Base-by-base conservation (phyloP, 2,797 vertebrate genomes). In the Labroides dimidiatus region DNA sequence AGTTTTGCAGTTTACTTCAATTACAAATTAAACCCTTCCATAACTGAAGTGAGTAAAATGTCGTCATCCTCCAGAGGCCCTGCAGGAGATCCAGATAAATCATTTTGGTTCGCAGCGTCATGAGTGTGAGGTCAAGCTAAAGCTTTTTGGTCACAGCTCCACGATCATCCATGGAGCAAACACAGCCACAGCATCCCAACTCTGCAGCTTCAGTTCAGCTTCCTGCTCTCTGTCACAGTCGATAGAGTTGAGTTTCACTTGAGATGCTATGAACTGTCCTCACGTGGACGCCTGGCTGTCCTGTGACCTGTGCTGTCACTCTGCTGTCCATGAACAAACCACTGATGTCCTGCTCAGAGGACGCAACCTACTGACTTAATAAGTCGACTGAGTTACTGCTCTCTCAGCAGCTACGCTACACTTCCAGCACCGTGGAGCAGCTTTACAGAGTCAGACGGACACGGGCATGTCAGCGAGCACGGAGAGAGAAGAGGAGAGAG, bases 251-350 rank as follows among this genome's bases (percentile, higher is more conserved):
- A 80, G 55, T 70, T 82, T 66, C 62, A 56, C 73, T 72, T 77
- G 73, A 76, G 71, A 67, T 49, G 51, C 73, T 61, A 52, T 81
- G 76, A 87, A 20, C 70, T 55, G 5, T 61, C 60, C 54, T 84
- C 75, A 82, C 50, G 44, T 81, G 68, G 56, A 62, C 0, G 57
- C 21, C 72, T 68, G 54, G 47, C 45, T 64, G 41, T 78, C 71
- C 56, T 27, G 60, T 84, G 80, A 81, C 80, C 77, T 75, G 77
- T 39, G 11, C 53, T 81, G 75, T 77, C 87, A 78, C 49, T 78
- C 49, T 55, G 51, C 75, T 83, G 60, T 79, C 76, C 77, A 19
- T 64, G 69, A 78, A 21, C 58, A 66, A 79, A 41, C 41, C 47
- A 9, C 70, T 72, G 65, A 75, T 51, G 69, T 37, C 50, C 52